Evolutionary conservation across 2,888 invertebrate genomes (phyloP), one percentile per base, ranked within the genome.

Genomic region (Entomobrya multifasciata): DNA sequence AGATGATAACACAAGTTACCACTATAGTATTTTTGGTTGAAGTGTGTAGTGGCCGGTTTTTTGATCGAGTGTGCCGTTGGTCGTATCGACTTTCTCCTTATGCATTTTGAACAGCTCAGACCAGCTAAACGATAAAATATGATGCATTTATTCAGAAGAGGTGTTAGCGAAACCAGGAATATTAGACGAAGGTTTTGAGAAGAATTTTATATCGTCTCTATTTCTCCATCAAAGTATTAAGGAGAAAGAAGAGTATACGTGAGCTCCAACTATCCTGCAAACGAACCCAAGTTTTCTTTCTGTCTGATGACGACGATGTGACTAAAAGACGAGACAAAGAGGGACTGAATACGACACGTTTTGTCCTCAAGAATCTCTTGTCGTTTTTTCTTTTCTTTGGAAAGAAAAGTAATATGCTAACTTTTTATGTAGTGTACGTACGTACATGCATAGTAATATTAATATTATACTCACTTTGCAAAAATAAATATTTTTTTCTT

Each of bases 61-160:
- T n/a, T n/a, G n/a, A n/a, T n/a, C n/a, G 41, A 62, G 36, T 41
- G 65, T 27, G 11, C n/a, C n/a, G n/a, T n/a, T n/a, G n/a, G n/a
- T n/a, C 41, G 65, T 65, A 41, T 30, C 65, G 22, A 65, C n/a
- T 62, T 65, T 65, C 41, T 65, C 20, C 65, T 65, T 65, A 65
- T 62, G 65, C 41, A 65, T 65, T 36, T 65, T 65, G 41, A 41
- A 20, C 65, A 65, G 65, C 65, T 65, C 36, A n/a, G 1, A 41
- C 65, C 36, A 57, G n/a, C 41, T 72, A 81, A 81, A 81, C 81
- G 81, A 83, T 65, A 65, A 83, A 83, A 83, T 83, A 83, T 83
- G 83, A 65, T 62, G 83, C 55, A 83, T 83, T 83, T 83, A 83
- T 83, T 83, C 83, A 77, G 65, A 83, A 76, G 17, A 65, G 62